phyloP scores from a whole-genome alignment of 1,140 invertebrate species.

The Macrostomum lignano region DNA sequence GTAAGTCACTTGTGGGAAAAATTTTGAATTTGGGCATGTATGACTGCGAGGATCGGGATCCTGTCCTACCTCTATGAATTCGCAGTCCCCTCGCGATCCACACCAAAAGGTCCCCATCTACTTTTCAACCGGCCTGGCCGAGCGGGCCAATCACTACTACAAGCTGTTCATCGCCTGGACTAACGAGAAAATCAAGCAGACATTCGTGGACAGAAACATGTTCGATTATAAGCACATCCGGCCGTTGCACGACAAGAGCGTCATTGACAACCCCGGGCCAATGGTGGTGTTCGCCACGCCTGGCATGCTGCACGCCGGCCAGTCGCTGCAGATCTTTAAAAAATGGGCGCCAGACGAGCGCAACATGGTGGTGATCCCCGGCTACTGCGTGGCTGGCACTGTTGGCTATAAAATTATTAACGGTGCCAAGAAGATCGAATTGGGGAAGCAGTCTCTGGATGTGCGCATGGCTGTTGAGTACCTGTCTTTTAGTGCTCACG shows the following conservation, averaged over 20 bases:
- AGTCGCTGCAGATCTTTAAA: slow-evolving; percentile 89
- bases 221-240: slow-evolving; percentile 99
- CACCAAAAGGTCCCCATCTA: slow-evolving; percentile 91
- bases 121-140: slow-evolving; percentile 81
- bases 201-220: slow-evolving; percentile 97
- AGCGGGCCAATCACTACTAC: slow-evolving; percentile 96
- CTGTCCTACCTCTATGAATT: too few species aligned
- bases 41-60: too few species aligned
- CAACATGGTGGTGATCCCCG: slow-evolving; percentile 97
- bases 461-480: slow-evolving; percentile 95
- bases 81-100: too few species aligned
- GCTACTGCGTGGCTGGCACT: slow-evolving; percentile 90
- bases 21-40: too few species aligned
- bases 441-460: slow-evolving; percentile 34
- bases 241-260: slow-evolving; percentile 38
- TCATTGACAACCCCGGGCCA: slow-evolving; percentile 82
- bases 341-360: slow-evolving; percentile 92
- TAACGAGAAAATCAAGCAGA: slow-evolving; percentile 95
- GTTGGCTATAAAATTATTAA: slow-evolving; percentile 55
- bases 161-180: slow-evolving; percentile 99
- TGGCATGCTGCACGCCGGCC: slow-evolving; percentile 91
- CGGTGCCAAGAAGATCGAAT: slow-evolving; percentile 7
- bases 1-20: too few species aligned
- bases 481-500: slow-evolving; percentile 97
- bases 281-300: slow-evolving; percentile 99